phyloP scores from a whole-genome alignment of 1,140 invertebrate genomes.

The Drosophila watanabei region DNA sequence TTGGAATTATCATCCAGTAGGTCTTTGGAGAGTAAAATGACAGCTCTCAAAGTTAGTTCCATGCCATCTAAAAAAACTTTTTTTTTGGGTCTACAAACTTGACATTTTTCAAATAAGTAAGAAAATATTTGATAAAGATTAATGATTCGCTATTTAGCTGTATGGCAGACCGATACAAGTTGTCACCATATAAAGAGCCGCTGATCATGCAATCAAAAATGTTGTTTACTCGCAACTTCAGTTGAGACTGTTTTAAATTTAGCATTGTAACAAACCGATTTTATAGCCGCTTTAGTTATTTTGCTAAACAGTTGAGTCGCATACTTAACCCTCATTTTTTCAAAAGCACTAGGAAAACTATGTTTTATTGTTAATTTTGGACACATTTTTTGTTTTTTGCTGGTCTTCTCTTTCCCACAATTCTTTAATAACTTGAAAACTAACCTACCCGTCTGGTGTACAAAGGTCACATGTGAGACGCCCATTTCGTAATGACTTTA shows the following conservation, averaged over 20 bases:
- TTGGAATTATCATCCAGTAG: neutral
- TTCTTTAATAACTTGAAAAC: neutral
- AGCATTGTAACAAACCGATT: neutral
- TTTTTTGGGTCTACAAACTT: constrained; percentile 3
- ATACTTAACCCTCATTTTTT: neutral
- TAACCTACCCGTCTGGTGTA: too few relatives aligned
- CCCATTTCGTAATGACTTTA: too few relatives aligned
- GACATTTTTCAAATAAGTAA: neutral
- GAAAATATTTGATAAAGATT: neutral
- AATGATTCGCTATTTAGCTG: constrained; percentile 3
- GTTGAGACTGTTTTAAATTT: neutral
- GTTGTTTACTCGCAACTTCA: neutral
- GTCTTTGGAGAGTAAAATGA: constrained; percentile 1
- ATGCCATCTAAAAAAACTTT: too few relatives aligned
- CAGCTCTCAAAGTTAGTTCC: neutral
- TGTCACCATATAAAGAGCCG: neutral
- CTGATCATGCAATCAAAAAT: neutral
- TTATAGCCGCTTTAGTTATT: neutral
- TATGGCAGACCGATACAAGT: neutral
- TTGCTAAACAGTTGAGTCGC: neutral
- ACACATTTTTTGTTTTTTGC: neutral
- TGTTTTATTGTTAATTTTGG: too few relatives aligned
- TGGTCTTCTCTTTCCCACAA: neutral
- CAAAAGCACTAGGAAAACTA: neutral
- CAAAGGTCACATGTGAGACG: too few relatives aligned